Evolutionary conservation across 2,888 invertebrate species (phyloP), one percentile per base, ranked within the genome.

Genomic region (Tetranychus truncatus): DNA sequence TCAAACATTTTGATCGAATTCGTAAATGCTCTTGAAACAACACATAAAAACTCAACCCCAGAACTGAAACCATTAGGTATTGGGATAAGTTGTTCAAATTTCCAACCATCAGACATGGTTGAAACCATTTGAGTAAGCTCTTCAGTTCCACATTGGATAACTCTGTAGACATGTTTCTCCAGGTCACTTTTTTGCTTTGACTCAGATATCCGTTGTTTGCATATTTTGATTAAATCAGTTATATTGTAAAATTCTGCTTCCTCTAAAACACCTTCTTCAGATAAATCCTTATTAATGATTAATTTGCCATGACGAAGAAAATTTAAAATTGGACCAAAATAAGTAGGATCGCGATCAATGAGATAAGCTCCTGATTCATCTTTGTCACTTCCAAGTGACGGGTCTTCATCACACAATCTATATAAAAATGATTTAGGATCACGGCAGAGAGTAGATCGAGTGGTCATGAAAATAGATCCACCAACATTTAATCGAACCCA

Each of bases 181-280:
- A 89, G 88, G 82, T 90, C 87, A 71, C 78, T 74, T n/a, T 65
- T n/a, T 15, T 46, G 55, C 21, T 20, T n/a, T 15, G 45, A 45
- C 34, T 55, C 73, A 20, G 18, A 20, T 18, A 73, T 73, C 11
- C 21, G 73, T 84, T 95, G 95, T 84, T 96, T 95, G 75, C 95
- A 89, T 84, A 97, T 85, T 81, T 89, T 88, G 82, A 99, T 95
- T 80, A 99, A 87, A 83, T 92, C 94, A 71, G 95, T 93, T 79
- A 99, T 91, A 85, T 99, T 99, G 84, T 99, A 99, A 86, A 99
- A 99, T 85, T 99, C 99, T 55, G 99, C 97, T 85, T 99, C 99
- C 85, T 99, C 99, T 80, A 99, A 85, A 9, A 99, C 93, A 78
- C 88, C 87, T 86, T 99, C 97, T 84, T 96, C 96, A 20, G 94